These are phyloP conservation scores for Cephonodes hylas DNA, from an alignment of 2,888 invertebrate genomes.

Conservation along the genomic window DNA sequence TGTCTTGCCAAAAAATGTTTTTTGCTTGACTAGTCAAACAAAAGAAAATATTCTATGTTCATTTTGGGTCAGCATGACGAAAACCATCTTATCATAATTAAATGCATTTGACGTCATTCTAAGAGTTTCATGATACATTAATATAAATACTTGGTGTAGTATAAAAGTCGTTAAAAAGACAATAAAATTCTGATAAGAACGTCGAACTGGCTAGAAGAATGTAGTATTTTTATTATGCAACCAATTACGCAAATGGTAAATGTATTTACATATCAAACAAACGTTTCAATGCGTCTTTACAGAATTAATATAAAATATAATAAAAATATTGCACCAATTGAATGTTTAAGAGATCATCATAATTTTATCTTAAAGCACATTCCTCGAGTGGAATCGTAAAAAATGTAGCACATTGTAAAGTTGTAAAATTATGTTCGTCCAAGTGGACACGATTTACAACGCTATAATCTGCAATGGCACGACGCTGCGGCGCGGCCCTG, in stretches of 20 bases:
- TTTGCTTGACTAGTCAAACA: too few species aligned
- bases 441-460: constrained; percentile 12
- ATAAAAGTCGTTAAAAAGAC: background rate
- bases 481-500: constrained; percentile 39
- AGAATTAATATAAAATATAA: too few species aligned
- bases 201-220: background rate
- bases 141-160: background rate
- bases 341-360: too few species aligned
- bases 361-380: too few species aligned
- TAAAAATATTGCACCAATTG: too few species aligned
- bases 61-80: too few species aligned
- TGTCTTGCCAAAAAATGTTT: too few species aligned
- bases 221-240: background rate
- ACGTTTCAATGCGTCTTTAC: background rate
- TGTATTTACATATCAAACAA: background rate
- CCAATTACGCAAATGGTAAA: background rate
- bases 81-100: too few species aligned
- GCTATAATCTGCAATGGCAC: constrained; percentile 1
- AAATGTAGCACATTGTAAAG: background rate
- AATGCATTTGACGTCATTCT: background rate
- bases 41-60: too few species aligned
- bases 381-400: background rate
- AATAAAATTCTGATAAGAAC: background rate
- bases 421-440: background rate
- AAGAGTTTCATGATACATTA: background rate